Base-by-base conservation (phyloP, 2,888 invertebrate genomes). In the Plutella xylostella region DNA sequence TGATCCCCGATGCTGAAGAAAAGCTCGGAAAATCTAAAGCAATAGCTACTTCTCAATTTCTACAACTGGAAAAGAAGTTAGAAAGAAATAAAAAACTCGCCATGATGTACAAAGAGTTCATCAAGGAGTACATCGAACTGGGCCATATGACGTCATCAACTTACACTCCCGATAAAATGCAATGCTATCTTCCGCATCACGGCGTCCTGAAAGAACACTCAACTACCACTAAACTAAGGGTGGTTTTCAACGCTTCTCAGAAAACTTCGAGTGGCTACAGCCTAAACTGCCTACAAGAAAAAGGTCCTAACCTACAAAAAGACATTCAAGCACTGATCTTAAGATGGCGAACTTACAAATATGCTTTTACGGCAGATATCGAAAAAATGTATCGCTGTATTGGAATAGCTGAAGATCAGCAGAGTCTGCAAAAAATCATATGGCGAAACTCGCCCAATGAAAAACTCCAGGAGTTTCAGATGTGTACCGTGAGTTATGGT, bases 311-410 rank as follows among this genome's bases (percentile, higher is more conserved):
- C 12, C 28, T 52, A 34, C 51, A 53, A 30, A 46, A 50, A 7
- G 45, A 53, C 21, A 49, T 55, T 11, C 44, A 45, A 20, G 25
- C 20, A 0, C 37, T n/a, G n/a, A n/a, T n/a, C n/a, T n/a, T n/a
- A n/a, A n/a, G n/a, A n/a, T 54, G 52, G 54, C 38, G 55, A 18
- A 31, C 45, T 2, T 51, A 52, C 22, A 39, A 46, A 31, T 53
- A 50, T 7, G 55, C 42, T 0, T 47, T 48, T 4, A 54, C 53
- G 0, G 55, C 55, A 0, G 55, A 55, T 20, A 49, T 55, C 0
- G 54, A 53, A 28, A 56, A 55, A 41, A 53, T 54, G 52, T 56
- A 48, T 41, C 31, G 54, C 2, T 46, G 47, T 7, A 52, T 58
- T 6, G 42, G 42, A 20, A 17, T 51, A 0, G n/a, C 45, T 20